Evolutionary conservation across 1,140 invertebrate genomes (phyloP), one percentile per base, ranked within the genome.

Genomic region (Tetragonula clypearis): DNA sequence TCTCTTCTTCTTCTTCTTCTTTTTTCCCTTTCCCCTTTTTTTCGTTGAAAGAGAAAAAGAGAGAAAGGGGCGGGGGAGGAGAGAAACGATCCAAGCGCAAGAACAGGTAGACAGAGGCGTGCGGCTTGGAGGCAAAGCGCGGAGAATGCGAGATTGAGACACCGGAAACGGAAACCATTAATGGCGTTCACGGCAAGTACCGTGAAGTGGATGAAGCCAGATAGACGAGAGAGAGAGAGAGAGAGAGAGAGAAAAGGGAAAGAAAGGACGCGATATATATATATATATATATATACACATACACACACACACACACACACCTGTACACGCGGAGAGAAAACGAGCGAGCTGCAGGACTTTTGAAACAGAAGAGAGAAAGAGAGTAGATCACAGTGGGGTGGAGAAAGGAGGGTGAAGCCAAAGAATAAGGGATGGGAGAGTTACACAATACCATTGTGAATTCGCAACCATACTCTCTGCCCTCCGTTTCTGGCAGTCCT

Each of bases 391-490:
- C 6, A 49, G 8, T 8, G 41, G 41, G 8, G 41, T 49, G 41
- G 19, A n/a, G 4, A 17, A 81, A 58, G 80, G 26, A 84, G 75
- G 75, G 80, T 83, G 73, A 66, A 58, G 23, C 41, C 41, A 49
- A 49, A 49, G n/a, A 69, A 14, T 3, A 21, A 53, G 49, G 26
- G n/a, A 5, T 0, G 80, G 66, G 49, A 74, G 60, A 76, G 86
- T 86, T 72, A 58, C 91, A 90, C 89, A 87, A 90, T 90, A 89
- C 86, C 91, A 92, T 93, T 92, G 92, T 92, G 88, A 86, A 86
- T 90, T 90, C 85, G 72, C 87, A 83, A 86, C 85, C 77, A 73
- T 76, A 30, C 81, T 80, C 73, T 82, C 82, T 58, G 55, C 75
- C 74, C 77, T 75, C 86, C 60, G 21, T 56, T 72, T 58, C 62